Conservation (phyloP, 30 jellyfish, hydroid and myxozoan species). For the Morbakka virulenta region DNA sequence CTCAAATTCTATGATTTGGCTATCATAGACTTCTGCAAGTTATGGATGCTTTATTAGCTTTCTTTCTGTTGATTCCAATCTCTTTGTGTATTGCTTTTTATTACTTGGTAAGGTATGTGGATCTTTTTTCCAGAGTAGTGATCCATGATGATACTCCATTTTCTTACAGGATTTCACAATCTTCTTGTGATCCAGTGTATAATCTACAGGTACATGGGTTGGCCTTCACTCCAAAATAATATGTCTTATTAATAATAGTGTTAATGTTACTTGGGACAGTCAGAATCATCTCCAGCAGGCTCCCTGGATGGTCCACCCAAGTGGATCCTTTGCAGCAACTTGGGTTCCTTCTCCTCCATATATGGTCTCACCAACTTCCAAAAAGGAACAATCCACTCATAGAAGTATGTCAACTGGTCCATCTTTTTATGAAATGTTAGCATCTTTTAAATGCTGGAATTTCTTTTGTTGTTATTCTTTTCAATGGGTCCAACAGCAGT, state of each 20-base stretch:
- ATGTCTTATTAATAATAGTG: too few relatives aligned
- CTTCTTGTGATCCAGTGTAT: too few relatives aligned
- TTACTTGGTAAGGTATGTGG: constrained; percentile 1
- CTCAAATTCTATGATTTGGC: not conserved
- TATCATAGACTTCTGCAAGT: not conserved
- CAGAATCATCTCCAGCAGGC: too few relatives aligned
- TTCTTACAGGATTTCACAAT: too few relatives aligned
- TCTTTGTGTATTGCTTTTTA: not conserved
- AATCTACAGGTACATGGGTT: too few relatives aligned
- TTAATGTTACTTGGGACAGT: too few relatives aligned
- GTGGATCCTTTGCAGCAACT: too few relatives aligned
- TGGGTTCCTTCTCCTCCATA: too few relatives aligned
- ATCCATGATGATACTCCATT: too few relatives aligned
- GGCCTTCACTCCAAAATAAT: too few relatives aligned
- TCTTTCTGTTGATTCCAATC: constrained; percentile 3
- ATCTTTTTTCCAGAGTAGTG: constrained; percentile 19
- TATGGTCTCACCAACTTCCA: not conserved
- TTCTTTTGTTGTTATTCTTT: not conserved
- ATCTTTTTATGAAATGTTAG: not conserved
- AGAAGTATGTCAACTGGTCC: not conserved
- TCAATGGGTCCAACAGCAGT: not conserved
- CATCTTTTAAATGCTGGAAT: not conserved
- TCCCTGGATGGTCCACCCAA: too few relatives aligned
- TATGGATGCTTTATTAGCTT: not conserved
- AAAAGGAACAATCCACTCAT: not conserved